These are phyloP conservation scores for Drosophila buzzatii DNA, from an alignment of 2,888 invertebrate genomes.

Conservation along the genomic window DNA sequence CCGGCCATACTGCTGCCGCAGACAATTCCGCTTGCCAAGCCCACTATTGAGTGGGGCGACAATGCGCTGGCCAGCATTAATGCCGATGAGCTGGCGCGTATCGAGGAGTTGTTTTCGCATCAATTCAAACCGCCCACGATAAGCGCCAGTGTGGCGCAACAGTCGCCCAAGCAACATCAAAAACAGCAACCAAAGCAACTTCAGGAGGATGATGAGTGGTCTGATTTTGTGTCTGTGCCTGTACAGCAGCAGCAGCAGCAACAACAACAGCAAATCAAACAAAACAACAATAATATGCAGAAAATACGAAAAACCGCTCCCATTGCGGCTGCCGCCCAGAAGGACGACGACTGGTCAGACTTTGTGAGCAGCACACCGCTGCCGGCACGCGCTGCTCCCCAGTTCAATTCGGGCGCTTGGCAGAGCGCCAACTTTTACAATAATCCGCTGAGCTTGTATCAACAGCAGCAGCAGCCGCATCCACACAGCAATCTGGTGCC, in stretches of 20 bases:
- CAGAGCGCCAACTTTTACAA: constrained; percentile 84
- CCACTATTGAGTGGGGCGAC: constrained; percentile 87
- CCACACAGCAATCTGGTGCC: constrained; percentile 73
- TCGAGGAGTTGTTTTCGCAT: constrained; percentile 84
- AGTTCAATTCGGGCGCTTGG: constrained; percentile 84
- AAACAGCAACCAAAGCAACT: constrained; percentile 25
- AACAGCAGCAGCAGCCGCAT: constrained; percentile 70
- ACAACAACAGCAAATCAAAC: constrained; percentile 31
- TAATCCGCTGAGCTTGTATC: constrained; percentile 83
- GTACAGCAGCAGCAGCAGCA: constrained; percentile 43
- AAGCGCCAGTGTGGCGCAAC: constrained; percentile 75
- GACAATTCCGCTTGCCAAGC: constrained; percentile 79
- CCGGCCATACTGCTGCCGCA: constrained; percentile 83
- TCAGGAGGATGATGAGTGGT: constrained; percentile 86
- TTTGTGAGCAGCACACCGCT: constrained; percentile 86
- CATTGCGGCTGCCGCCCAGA: constrained; percentile 30
- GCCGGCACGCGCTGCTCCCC: constrained; percentile 59
- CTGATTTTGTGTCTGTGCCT: constrained; percentile 86
- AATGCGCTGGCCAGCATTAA: constrained; percentile 83
- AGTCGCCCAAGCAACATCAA: constrained; percentile 47
- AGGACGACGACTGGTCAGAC: constrained; percentile 87
- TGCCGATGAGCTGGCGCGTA: constrained; percentile 84
- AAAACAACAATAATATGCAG: constrained; percentile 54
- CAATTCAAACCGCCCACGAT: constrained; percentile 72
- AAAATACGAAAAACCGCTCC: constrained; percentile 15